phyloP scores from a whole-genome alignment of 2,113 vertebrate genomes.

The Pyrgilauda ruficollis region DNA sequence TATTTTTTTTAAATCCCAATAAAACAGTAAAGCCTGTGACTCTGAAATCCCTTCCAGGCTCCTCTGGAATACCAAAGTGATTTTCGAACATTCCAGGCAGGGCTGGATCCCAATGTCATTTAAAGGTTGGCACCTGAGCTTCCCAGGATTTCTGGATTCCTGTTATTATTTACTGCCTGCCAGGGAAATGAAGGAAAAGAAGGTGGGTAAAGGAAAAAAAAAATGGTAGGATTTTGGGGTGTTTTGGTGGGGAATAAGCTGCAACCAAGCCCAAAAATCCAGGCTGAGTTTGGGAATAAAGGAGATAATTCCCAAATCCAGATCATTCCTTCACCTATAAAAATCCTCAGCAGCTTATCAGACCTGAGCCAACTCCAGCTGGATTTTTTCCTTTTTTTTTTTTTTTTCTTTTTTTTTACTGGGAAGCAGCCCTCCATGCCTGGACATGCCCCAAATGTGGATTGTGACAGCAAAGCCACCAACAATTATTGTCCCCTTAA shows the following conservation, averaged over 20 bases:
- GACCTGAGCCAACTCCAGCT: neutral
- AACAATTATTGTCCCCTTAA: no score
- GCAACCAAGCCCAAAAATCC: neutral
- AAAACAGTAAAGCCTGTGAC: neutral
- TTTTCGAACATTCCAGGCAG: neutral
- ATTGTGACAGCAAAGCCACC: no score
- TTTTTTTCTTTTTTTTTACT: no score
- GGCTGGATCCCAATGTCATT: slow-evolving; percentile 25
- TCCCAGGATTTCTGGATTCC: neutral
- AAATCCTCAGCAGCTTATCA: neutral
- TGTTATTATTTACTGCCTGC: neutral
- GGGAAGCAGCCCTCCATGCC: no score
- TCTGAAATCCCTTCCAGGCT: neutral
- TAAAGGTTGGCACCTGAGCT: neutral
- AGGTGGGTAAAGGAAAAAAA: accelerated
- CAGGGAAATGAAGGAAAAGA: neutral
- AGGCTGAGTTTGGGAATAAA: neutral
- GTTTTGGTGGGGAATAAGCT: neutral
- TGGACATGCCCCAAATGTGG: no score
- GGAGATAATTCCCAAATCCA: neutral
- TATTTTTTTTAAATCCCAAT: neutral
- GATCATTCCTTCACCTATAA: neutral
- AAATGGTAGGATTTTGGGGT: neutral
- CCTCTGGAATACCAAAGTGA: neutral
- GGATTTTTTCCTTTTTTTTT: neutral